phyloP scores from a whole-genome alignment of 2,888 invertebrate genomes.

The Ectemnius continuus region DNA sequence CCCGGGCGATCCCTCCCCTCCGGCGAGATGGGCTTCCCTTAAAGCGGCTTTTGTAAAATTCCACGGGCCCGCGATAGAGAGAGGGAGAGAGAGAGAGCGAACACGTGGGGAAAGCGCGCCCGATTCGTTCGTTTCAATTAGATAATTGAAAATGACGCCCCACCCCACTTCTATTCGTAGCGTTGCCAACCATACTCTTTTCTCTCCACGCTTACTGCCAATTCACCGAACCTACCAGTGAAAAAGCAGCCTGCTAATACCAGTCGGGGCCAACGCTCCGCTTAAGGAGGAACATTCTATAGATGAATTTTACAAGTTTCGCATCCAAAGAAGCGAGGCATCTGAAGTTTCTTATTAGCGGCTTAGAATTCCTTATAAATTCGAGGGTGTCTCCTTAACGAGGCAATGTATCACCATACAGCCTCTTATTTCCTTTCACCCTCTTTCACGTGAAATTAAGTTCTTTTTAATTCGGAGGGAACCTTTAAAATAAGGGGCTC shows the following conservation, averaged over 20 bases:
- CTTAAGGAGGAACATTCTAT: background rate
- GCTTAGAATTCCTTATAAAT: background rate
- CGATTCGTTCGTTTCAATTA: slow-evolving; percentile 67
- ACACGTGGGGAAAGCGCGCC: slow-evolving; percentile 55
- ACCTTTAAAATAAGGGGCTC: background rate
- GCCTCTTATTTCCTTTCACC: background rate
- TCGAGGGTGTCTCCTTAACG: background rate
- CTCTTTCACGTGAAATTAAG: slow-evolving; percentile 1
- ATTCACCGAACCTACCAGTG: background rate
- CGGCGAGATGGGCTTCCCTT: slow-evolving; percentile 31
- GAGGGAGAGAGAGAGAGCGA: too few relatives aligned
- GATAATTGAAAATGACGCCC: slow-evolving; percentile 70
- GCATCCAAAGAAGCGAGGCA: slow-evolving; percentile 22
- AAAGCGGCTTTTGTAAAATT: slow-evolving; percentile 62
- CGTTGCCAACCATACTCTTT: background rate
- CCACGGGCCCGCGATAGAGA: slow-evolving; percentile 43
- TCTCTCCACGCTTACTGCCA: background rate
- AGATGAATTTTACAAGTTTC: background rate
- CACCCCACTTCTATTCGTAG: background rate
- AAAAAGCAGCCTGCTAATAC: background rate
- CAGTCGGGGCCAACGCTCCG: background rate
- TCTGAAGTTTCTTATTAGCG: background rate
- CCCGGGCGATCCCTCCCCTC: slow-evolving; percentile 19
- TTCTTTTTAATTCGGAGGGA: slow-evolving; percentile 4
- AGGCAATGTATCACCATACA: slow-evolving; percentile 6